A percentile compares a stretch with the other conserved stretches of the same genome.
These are phyloP conservation scores for Sycophila sp. DNA, from an alignment of 1,140 invertebrate genomes.

Conservation along the genomic window DNA sequence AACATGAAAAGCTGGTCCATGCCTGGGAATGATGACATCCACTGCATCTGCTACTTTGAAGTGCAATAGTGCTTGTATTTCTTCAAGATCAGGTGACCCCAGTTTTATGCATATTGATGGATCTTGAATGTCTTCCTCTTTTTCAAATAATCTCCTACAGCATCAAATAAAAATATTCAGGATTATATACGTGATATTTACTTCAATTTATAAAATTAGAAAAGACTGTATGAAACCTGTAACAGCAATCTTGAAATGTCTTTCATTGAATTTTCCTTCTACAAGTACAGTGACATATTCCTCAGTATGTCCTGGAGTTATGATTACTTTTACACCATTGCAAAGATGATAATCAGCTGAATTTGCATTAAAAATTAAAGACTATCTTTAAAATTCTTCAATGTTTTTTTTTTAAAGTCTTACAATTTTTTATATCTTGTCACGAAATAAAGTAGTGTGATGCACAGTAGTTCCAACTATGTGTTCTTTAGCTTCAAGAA, in stretches of 20 bases:
- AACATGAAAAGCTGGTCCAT: conserved; percentile 79
- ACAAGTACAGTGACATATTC: conserved; percentile 87
- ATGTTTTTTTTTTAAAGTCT: conserved; percentile 11
- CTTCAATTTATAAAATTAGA: not conserved
- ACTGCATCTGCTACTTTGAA: conserved; percentile 75
- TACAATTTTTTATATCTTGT: conserved; percentile 54
- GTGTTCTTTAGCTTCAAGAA: conserved; percentile 84
- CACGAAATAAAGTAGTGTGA: conserved; percentile 48
- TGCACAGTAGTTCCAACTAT: conserved; percentile 83
- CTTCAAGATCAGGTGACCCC: conserved; percentile 79
- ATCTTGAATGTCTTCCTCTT: conserved; percentile 80
- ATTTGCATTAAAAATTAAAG: conserved; percentile 42
- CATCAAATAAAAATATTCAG: conserved; percentile 41
- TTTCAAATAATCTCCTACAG: conserved; percentile 91
- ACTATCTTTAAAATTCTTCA: not conserved
- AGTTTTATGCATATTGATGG: conserved; percentile 78
- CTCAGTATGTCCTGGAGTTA: conserved; percentile 91
- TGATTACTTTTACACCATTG: conserved; percentile 76
- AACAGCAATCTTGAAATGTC: conserved; percentile 68
- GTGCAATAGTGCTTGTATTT: conserved; percentile 76
- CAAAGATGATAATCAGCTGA: conserved; percentile 69
- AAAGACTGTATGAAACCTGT: conserved; percentile 71
- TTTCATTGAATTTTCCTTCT: conserved; percentile 66
- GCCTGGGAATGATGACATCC: conserved; percentile 90
- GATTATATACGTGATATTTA: conserved; percentile 3